Conservation (phyloP, 2,888 invertebrate genomes). For the Apamea monoglypha region DNA sequence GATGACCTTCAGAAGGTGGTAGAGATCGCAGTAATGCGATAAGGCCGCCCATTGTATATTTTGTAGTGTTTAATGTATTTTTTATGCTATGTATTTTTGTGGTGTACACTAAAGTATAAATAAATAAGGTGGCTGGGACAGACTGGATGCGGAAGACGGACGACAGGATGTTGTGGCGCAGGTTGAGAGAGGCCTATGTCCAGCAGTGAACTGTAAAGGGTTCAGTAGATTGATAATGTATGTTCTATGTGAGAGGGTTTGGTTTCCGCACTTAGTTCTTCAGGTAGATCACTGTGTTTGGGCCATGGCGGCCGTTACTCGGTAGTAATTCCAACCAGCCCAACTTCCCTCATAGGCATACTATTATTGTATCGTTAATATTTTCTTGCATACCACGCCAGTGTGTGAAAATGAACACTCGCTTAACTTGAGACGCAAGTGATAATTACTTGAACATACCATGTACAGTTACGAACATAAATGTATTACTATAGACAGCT, state of each 20-base stretch:
- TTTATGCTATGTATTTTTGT: too few relatives aligned
- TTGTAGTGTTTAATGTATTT: too few relatives aligned
- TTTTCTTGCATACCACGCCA: conserved; percentile 3
- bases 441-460: conserved; percentile 34
- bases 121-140: too few relatives aligned
- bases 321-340: background rate
- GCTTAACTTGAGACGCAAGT: background rate
- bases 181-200: too few relatives aligned
- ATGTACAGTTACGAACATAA: background rate
- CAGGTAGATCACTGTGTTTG: background rate
- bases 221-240: too few relatives aligned
- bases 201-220: too few relatives aligned
- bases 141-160: too few relatives aligned
- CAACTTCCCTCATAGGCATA: background rate
- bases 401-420: conserved; percentile 22
- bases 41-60: too few relatives aligned
- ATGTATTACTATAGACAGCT: background rate
- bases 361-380: background rate
- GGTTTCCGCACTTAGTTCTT: background rate
- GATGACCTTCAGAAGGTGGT: too few relatives aligned
- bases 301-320: background rate
- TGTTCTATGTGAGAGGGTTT: background rate
- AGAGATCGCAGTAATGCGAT: too few relatives aligned
- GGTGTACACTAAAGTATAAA: too few relatives aligned
- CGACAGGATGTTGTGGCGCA: too few relatives aligned